Evolutionary conservation across 2,888 invertebrate genomes (phyloP), one percentile per base, ranked within the genome.

Genomic region (Thelaira solivaga): DNA sequence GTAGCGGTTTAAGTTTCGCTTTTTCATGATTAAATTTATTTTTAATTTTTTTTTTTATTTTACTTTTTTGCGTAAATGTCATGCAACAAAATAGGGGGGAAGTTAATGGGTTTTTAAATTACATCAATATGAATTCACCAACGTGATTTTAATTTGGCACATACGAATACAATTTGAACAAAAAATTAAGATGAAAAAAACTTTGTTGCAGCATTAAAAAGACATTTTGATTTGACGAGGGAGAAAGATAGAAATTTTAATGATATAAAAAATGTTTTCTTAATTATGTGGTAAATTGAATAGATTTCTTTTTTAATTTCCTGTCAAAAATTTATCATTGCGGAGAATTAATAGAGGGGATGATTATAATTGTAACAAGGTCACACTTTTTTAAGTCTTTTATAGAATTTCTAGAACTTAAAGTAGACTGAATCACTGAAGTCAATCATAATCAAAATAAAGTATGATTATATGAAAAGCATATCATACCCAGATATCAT

Each of bases 231-330:
- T 51, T 24, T 34, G 8, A 31, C 24, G 3, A 36, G 13, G 20
- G 7, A n/a, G 13, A 45, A 31, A 53, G 22, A 10, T 18, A 10
- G n/a, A n/a, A 31, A 16, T 20, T 20, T 4, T 22, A 13, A 24
- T 57, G 24, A 18, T 7, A 18, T 5, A 31, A 20, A 45, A 10
- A 62, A 45, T 53, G 18, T 20, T 61, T 69, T 69, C 51, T 53
- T 69, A 78, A 78, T 78, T 61, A 74, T 45, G 69, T 69, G 68
- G 51, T 65, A 64, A 73, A 78, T 78, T 78, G 8, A 64, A 53
- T 39, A 51, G 8, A 13, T 13, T 39, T 41, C 49, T 61, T 53
- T 55, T 36, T 51, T 45, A 36, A 24, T 36, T 29, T 71, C 29
- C 61, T 18, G 53, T 43, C 53, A 39, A 11, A 53, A 29, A 22